Base-by-base conservation (phyloP, 1,140 invertebrate genomes). In the Dreissena polymorpha region DNA sequence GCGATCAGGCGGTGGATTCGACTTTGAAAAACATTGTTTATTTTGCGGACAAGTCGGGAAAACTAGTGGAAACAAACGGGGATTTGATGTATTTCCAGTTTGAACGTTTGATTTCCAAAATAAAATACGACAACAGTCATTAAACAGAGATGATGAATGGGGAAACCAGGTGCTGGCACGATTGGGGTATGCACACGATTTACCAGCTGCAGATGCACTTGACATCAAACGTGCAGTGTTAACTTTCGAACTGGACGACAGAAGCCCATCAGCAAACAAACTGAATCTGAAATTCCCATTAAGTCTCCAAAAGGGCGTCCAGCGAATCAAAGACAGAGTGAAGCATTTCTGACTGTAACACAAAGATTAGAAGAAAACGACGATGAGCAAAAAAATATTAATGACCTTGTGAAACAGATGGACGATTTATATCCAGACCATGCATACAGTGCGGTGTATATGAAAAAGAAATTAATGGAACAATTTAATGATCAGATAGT, bases 221-320 rank as follows among this genome's bases (percentile, higher is more conserved):
- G 79, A 53, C 82, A 86, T 27, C 77, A 84, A 64, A 60, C 63
- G 29, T 86, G 85, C 23, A 74, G 55, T 57, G 65, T 69, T 8
- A 84, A 84, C 55, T 86, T 86, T 57, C 60, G 85, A 29, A 84
- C 81, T 50, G 27, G 23, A 39, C 39, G 39, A 39, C 39, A 39
- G 16, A 68, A 51, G 18, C 10, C 67, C 13, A 39, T 84, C 25
- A 68, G 81, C 7, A 65, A 57, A 53, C 29, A 71, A 53, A 14
- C 25, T 18, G 49, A 12, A 71, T 39, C 39, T 16, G 14, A 60
- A n/a, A 18, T 60, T 60, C 57, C 16, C 16, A 23, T n/a, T 60
- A n/a, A 18, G 57, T 60, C 57, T 60, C 16, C 57, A 60, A 23
- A 60, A 60, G 21, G 21, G 21, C 57, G 57, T 6, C 21, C 21